Evolutionary conservation across 2,797 vertebrate species (phyloP).

Genomic region (Leptoclinus maculatus): DNA sequence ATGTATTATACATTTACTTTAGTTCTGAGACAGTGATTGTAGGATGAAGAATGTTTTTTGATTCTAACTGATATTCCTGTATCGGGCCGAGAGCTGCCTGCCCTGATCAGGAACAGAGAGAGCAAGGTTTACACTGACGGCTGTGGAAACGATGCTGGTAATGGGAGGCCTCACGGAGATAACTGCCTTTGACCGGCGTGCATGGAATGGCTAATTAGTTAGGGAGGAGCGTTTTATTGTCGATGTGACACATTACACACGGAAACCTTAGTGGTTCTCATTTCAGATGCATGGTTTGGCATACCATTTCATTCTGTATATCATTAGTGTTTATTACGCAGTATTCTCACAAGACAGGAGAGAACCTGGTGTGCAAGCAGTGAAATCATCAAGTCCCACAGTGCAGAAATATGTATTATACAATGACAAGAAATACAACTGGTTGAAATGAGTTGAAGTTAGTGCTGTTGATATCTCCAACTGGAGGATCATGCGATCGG

Average conservation of each 20-base stretch:
- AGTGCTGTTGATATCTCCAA: background rate
- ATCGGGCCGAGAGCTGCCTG: background rate
- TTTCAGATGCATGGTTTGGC: constrained; percentile 20
- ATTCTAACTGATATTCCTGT: background rate
- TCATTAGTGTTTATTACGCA: constrained; percentile 24
- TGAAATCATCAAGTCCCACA: background rate
- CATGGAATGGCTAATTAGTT: constrained; percentile 53
- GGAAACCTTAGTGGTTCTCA: constrained; percentile 27
- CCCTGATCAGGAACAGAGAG: constrained; percentile 14
- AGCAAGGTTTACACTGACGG: background rate
- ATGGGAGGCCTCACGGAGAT: constrained; percentile 33
- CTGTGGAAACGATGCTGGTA: constrained; percentile 21
- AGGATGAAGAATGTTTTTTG: background rate
- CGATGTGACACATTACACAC: constrained; percentile 1
- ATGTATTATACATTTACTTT: background rate
- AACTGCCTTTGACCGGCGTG: constrained; percentile 30
- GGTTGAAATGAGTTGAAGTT: constrained; percentile 25
- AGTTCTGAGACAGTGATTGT: background rate
- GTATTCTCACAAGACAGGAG: constrained; percentile 7
- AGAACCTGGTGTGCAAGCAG: background rate
- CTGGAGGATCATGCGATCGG: background rate
- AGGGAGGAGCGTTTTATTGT: background rate
- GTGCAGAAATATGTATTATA: background rate
- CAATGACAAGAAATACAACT: background rate
- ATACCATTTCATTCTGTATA: background rate